Conservation (phyloP, 1,140 invertebrate species). For the Ceratina calcarata region DNA sequence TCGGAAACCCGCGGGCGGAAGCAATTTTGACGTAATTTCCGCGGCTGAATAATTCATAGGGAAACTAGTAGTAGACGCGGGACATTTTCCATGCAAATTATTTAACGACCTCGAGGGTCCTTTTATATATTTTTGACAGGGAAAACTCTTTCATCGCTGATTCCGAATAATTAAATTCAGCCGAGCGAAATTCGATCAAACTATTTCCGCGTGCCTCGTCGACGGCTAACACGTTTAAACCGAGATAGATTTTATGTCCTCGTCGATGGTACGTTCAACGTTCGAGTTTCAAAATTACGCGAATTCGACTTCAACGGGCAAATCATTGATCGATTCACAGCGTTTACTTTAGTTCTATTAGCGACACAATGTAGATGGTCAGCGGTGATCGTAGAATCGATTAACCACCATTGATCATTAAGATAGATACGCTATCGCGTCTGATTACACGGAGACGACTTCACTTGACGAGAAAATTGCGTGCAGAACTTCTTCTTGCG, state of each 20-base stretch:
- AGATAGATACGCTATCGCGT: neutral
- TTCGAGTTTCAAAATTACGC: too few relatives aligned
- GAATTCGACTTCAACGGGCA: too few relatives aligned
- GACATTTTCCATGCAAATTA: constrained; percentile 58
- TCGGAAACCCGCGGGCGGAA: constrained; percentile 16
- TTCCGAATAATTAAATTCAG: constrained; percentile 46
- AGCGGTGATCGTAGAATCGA: neutral
- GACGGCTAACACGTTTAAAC: neutral
- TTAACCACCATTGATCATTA: neutral
- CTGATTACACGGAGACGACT: neutral
- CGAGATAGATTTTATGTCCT: too few relatives aligned
- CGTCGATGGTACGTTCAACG: too few relatives aligned
- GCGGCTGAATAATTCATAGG: constrained; percentile 56
- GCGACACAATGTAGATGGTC: too few relatives aligned
- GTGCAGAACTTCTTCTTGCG: neutral
- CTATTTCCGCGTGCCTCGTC: constrained; percentile 14
- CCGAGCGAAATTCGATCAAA: constrained; percentile 40
- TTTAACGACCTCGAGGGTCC: constrained; percentile 51
- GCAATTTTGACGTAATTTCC: constrained; percentile 54
- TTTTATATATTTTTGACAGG: constrained; percentile 36
- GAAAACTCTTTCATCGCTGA: constrained; percentile 28
- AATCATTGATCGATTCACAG: neutral
- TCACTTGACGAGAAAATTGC: constrained; percentile 6
- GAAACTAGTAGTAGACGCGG: constrained; percentile 46
- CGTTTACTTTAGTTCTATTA: too few relatives aligned